Conservation (phyloP, 2,888 invertebrate genomes). For the Blomia tropicalis region DNA sequence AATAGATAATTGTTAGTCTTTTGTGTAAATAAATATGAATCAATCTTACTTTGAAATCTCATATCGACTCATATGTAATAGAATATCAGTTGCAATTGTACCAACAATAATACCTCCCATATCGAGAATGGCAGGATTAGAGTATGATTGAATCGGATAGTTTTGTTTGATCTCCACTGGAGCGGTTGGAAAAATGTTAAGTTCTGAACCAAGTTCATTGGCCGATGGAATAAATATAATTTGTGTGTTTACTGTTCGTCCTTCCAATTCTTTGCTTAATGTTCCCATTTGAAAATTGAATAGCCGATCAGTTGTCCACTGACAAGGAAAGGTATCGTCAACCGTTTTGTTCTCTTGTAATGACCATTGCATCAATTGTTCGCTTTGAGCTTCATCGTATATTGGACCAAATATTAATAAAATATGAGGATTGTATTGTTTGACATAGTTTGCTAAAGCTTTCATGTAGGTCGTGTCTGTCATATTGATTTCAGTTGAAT, state of each 20-base stretch:
- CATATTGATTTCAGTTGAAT: neutral
- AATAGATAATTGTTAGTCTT: neutral
- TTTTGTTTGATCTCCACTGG: conserved; percentile 46
- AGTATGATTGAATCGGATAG: conserved; percentile 47
- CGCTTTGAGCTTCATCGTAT: conserved; percentile 9
- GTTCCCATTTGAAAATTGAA: conserved; percentile 8
- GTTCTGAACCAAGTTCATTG: conserved; percentile 55
- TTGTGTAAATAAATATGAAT: neutral
- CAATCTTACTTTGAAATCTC: conserved; percentile 53
- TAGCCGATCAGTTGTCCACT: conserved; percentile 13
- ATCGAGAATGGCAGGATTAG: conserved; percentile 64
- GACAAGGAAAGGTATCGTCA: neutral
- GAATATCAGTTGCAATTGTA: conserved; percentile 60
- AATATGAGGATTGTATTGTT: conserved; percentile 11
- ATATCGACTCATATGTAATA: conserved; percentile 63
- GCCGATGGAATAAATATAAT: conserved; percentile 57
- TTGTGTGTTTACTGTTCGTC: conserved; percentile 41
- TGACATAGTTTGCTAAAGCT: conserved; percentile 12
- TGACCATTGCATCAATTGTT: neutral
- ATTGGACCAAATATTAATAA: conserved; percentile 24
- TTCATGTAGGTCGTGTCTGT: neutral
- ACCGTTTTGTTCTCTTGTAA: neutral
- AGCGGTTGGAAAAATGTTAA: conserved; percentile 65
- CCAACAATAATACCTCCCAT: conserved; percentile 60
- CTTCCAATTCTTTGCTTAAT: conserved; percentile 14